These are phyloP conservation scores for Malacoctenus gilli DNA, from an alignment of 2,797 vertebrate genomes.

Conservation along the genomic window DNA sequence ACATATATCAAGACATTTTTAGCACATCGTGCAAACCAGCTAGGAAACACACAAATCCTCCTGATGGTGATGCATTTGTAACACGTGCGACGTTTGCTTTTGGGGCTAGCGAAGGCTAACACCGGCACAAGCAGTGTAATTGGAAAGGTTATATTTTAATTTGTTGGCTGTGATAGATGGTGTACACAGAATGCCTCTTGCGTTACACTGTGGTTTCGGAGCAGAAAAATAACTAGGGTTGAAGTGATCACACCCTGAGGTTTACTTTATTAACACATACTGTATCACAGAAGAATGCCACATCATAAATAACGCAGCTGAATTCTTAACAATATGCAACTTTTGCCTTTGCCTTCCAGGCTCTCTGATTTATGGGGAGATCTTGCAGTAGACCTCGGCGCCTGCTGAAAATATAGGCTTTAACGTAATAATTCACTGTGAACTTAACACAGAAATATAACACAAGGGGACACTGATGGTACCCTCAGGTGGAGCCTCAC, in stretches of 20 bases:
- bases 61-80: constrained; percentile 53
- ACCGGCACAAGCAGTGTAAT: constrained; percentile 48
- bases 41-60: constrained; percentile 28
- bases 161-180: constrained; percentile 58
- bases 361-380: constrained; percentile 60
- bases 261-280: constrained; percentile 61
- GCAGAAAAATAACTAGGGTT: constrained; percentile 47
- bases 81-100: constrained; percentile 33
- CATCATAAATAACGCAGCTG: constrained; percentile 69
- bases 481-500: constrained; percentile 26
- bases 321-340: constrained; percentile 66
- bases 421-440: constrained; percentile 55
- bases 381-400: constrained; percentile 34
- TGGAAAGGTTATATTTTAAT: constrained; percentile 63
- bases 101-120: constrained; percentile 30
- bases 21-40: constrained; percentile 26
- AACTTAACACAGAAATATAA: constrained; percentile 60
- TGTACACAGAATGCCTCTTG: constrained; percentile 14
- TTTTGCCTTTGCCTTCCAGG: constrained; percentile 51
- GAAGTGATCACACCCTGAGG: constrained; percentile 51
- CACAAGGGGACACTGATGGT: constrained; percentile 30
- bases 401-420: constrained; percentile 50
- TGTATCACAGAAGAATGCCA: constrained; percentile 52
- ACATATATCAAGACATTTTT: constrained; percentile 30
- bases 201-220: constrained; percentile 30